Percentiles rank a stretch among this genome's conserved stretches.
Conservation (phyloP, 2,888 invertebrate species). For the Eugnorisma glareosa region DNA sequence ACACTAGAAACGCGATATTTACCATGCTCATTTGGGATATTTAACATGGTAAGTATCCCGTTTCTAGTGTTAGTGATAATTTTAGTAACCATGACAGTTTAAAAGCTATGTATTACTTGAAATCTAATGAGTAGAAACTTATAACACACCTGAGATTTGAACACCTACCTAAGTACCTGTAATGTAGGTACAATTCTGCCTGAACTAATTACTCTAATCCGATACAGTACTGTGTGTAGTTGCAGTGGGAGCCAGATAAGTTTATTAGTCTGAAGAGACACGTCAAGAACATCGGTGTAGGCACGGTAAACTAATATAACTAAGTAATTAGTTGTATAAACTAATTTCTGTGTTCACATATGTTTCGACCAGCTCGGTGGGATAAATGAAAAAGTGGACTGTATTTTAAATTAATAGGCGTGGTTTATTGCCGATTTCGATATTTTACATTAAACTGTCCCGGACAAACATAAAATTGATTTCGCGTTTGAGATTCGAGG, state of each 20-base stretch:
- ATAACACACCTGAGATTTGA: not conserved
- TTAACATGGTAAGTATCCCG: no score
- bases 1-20: no score
- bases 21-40: no score
- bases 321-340: constrained; percentile 52
- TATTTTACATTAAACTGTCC: no score
- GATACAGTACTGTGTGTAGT: constrained; percentile 33
- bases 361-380: no score
- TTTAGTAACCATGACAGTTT: no score
- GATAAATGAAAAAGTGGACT: no score
- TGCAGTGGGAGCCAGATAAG: constrained; percentile 51
- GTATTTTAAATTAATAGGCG: no score
- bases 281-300: constrained; percentile 47
- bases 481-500: no score
- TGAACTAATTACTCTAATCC: constrained; percentile 48
- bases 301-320: constrained; percentile 43
- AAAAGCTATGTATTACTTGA: not conserved
- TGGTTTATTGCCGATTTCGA: no score
- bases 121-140: not conserved
- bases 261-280: constrained; percentile 42
- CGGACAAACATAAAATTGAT: no score
- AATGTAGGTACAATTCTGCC: not conserved
- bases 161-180: not conserved
- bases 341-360: constrained; percentile 44
- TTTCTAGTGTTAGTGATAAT: no score